A percentile compares a stretch with the other conserved stretches of the same genome.
These are phyloP conservation scores for Onychomys arenicola DNA, from an alignment of 2,797 vertebrate species.

Conservation along the genomic window DNA sequence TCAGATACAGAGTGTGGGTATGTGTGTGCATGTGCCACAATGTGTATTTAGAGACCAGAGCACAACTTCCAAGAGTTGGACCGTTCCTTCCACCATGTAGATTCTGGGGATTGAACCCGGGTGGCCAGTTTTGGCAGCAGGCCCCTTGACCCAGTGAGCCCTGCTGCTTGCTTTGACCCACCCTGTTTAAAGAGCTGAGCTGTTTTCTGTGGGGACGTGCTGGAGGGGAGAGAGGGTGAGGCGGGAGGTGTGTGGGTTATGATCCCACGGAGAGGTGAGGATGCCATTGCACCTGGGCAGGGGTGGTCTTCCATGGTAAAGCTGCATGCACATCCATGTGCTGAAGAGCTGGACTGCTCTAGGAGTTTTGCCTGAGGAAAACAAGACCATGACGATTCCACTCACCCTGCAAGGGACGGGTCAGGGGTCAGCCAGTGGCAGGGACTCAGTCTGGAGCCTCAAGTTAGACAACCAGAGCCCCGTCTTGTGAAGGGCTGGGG, in stretches of 20 bases:
- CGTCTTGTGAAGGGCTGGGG: too few relatives aligned
- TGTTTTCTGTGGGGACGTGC: background rate
- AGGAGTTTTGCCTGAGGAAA: background rate
- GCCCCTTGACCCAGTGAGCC: background rate
- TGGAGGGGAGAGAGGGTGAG: background rate
- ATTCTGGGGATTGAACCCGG: background rate
- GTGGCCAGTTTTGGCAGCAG: background rate
- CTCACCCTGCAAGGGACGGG: background rate
- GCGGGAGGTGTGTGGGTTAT: fast-evolving
- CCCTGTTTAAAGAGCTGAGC: background rate
- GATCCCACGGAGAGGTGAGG: background rate
- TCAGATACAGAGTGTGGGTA: background rate
- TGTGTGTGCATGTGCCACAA: background rate
- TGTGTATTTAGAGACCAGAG: background rate
- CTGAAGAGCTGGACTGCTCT: background rate
- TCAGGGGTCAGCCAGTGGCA: background rate
- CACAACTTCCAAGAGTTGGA: background rate
- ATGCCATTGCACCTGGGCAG: background rate
- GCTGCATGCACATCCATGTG: too few relatives aligned
- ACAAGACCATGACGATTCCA: fast-evolving
- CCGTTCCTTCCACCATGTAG: background rate
- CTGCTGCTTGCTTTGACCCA: background rate
- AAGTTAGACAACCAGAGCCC: background rate
- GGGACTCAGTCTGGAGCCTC: fast-evolving
- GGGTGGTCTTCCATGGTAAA: too few relatives aligned